These are phyloP conservation scores for Ovibos moschatus DNA, from an alignment of 2,113 vertebrate genomes.

Conservation along the genomic window DNA sequence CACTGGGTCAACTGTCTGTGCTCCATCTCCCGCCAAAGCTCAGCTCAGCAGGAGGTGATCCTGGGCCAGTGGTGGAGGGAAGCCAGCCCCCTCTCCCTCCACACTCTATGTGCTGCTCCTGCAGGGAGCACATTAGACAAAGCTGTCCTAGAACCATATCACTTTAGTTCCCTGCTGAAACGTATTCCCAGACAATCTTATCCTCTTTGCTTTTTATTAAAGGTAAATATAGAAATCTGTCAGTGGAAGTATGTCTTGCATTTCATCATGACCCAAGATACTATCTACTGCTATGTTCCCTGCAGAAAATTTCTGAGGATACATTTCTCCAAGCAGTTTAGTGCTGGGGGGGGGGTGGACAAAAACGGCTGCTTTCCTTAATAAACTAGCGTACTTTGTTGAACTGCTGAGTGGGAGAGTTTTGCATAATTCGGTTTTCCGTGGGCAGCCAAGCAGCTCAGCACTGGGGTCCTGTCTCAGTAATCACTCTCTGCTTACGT, in stretches of 20 bases:
- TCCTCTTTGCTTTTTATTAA: not conserved
- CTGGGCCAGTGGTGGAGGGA: accelerated
- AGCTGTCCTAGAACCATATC: not conserved
- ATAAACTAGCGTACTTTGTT: not conserved
- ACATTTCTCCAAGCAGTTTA: not conserved
- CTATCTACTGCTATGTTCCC: not conserved
- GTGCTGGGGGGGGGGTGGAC: not conserved
- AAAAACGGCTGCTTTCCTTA: not conserved
- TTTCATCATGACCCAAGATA: not conserved
- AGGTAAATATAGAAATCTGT: not conserved
- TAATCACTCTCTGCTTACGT: accelerated
- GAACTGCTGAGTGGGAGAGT: too few species aligned
- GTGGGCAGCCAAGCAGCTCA: not conserved
- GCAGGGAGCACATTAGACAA: accelerated
- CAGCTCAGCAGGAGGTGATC: not conserved
- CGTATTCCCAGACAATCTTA: not conserved
- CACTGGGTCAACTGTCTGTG: not conserved
- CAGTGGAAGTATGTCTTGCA: not conserved
- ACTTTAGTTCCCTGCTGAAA: not conserved
- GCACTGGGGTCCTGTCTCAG: not conserved
- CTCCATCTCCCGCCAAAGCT: too few species aligned
- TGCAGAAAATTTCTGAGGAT: not conserved
- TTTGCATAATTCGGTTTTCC: not conserved
- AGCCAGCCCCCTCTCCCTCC: not conserved
- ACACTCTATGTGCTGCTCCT: accelerated